A percentile compares a stretch with the other conserved stretches of the same genome.
phyloP scores from a whole-genome alignment of 2,797 vertebrate genomes.

The Bradypodion ventrale region DNA sequence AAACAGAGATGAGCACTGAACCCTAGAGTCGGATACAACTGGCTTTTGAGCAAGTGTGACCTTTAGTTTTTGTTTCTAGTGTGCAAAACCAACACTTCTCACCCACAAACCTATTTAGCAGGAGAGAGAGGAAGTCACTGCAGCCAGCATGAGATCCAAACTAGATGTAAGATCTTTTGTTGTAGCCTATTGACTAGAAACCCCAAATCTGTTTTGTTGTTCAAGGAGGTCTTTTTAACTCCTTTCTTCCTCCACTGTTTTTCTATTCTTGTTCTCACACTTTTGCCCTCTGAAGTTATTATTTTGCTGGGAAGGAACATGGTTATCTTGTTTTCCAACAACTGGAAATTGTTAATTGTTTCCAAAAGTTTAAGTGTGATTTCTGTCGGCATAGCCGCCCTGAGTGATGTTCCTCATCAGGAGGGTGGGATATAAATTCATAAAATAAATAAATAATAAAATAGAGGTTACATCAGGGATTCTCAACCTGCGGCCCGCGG shows the following conservation, averaged over 20 bases:
- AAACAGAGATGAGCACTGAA: too few species aligned
- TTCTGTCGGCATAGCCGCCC: background rate
- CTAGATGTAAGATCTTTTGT: background rate
- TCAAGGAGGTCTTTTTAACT: background rate
- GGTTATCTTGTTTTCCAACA: background rate
- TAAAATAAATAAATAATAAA: too few species aligned
- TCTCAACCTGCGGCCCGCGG: too few species aligned
- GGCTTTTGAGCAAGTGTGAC: too few species aligned
- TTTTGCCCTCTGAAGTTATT: background rate
- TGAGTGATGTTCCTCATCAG: too few species aligned
- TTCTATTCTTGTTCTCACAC: background rate
- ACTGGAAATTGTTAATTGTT: background rate
- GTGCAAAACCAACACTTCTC: background rate
- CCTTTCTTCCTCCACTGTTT: background rate
- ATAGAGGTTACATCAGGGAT: too few species aligned
- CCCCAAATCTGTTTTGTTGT: background rate
- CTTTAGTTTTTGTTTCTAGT: background rate
- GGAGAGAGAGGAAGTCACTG: constrained; percentile 8
- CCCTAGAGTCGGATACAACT: too few species aligned
- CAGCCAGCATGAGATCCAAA: background rate
- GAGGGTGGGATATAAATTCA: too few species aligned
- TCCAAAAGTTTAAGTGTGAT: background rate
- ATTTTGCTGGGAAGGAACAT: background rate
- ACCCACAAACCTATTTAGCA: rapidly evolving
- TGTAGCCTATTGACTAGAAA: background rate